Evolutionary conservation across 1,140 invertebrate genomes (phyloP), one percentile per base, ranked within the genome.

Genomic region (Ceratina japonica): DNA sequence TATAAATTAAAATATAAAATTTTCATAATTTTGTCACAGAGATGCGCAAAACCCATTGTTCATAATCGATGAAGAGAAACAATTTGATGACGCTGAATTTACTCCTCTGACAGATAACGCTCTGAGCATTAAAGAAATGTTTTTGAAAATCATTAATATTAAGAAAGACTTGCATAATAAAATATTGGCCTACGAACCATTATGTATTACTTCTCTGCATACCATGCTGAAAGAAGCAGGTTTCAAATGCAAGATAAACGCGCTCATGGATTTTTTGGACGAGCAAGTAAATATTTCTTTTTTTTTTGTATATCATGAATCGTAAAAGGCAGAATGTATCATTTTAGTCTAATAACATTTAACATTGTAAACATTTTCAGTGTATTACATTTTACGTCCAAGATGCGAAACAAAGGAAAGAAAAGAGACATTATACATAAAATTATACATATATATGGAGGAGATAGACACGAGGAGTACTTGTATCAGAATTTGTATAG

Each of bases 111-210:
- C 31, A 10, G 58, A 76, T 22, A 73, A 68, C 61, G 20, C 31
- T 20, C 13, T 13, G 15, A 79, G 80, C 37, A 68, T 91, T 24
- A 81, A 86, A 82, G 75, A n/a, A n/a, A n/a, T n/a, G n/a, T n/a
- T n/a, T n/a, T n/a, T n/a, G n/a, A n/a, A n/a, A n/a, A n/a, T n/a
- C n/a, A n/a, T n/a, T n/a, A n/a, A n/a, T n/a, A n/a, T n/a, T n/a
- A n/a, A n/a, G n/a, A n/a, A n/a, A n/a, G n/a, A n/a, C n/a, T n/a
- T n/a, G n/a, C n/a, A n/a, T n/a, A n/a, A 85, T 24, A 91, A 92
- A 72, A 87, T 93, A 77, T 83, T 94, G n/a, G 78, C 79, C 13
- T 94, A 93, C 79, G 91, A 93, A 80, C 93, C 93, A 4, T 82
- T 94, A 68, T 89, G 91, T 75, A 81, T 94, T 10, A 90, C 93